Conservation (phyloP, 1,140 invertebrate genomes). For the Spodoptera frugiperda region DNA sequence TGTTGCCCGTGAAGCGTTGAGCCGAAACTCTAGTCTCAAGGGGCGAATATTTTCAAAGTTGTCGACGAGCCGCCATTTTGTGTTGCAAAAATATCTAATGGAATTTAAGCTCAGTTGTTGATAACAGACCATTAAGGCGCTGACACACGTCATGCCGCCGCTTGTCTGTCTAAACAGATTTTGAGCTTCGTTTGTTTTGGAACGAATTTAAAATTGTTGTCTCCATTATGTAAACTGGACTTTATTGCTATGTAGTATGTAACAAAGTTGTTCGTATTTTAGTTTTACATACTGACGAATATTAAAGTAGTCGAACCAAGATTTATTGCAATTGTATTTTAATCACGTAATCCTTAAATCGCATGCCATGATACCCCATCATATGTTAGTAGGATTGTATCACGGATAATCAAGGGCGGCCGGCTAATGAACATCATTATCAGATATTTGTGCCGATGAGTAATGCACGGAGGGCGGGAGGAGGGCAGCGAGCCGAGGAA, state of each 20-base stretch:
- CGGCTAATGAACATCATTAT: constrained; percentile 58
- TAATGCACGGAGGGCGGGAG: constrained; percentile 46
- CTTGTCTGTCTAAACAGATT: neutral
- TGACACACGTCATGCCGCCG: constrained; percentile 19
- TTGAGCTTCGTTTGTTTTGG: neutral
- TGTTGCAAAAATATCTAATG: constrained; percentile 39
- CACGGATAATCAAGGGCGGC: constrained; percentile 40
- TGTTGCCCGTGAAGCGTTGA: constrained; percentile 35
- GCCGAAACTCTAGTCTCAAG: constrained; percentile 26
- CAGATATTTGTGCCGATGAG: constrained; percentile 57
- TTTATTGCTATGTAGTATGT: too few species aligned
- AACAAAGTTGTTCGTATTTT: too few species aligned
- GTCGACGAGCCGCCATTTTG: constrained; percentile 34
- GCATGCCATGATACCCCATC: neutral
- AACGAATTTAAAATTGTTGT: constrained; percentile 11
- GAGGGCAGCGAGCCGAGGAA: constrained; percentile 50
- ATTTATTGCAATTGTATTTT: too few species aligned
- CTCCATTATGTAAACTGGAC: too few species aligned
- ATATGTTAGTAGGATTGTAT: neutral
- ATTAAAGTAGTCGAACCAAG: too few species aligned
- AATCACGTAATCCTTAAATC: neutral
- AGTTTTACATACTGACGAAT: too few species aligned
- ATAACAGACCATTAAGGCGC: constrained; percentile 42
- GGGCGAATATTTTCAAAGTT: constrained; percentile 46
- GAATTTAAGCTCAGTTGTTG: constrained; percentile 39